Evolutionary conservation across 1,140 invertebrate genomes (phyloP), one percentile per base, ranked within the genome.

Genomic region (Pseudachorutes palmiensis): DNA sequence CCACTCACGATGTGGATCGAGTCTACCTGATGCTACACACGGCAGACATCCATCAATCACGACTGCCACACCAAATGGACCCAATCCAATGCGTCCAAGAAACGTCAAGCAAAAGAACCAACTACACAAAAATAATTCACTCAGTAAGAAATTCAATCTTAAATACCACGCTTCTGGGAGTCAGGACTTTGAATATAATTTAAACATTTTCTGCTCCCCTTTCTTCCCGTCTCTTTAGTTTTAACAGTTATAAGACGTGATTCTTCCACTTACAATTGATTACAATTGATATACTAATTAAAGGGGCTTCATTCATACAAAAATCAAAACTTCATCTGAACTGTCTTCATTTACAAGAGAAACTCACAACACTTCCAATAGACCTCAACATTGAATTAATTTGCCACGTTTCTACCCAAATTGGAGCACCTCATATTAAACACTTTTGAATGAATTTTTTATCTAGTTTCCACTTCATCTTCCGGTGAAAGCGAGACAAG

Each of bases 91-190:
- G 0, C 31, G 74, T 14, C 72, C 70, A 0, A 49, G 75, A n/a
- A 72, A 73, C 59, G 66, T 75, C 55, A 75, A 75, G 45, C 68
- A 64, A 14, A 74, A 72, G 58, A 76, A 75, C 64, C 69, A 75
- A 33, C 64, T 76, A 0, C 68, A 73, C 26, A 76, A 76, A 59
- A 69, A 75, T 5, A 73, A 74, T 32, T 76, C 75, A 30, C 29
- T 73, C 24, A 71, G 75, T 74, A 66, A 67, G 60, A 49, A n/a
- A n/a, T n/a, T n/a, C n/a, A 45, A 19, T 9, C 36, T 45, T 19
- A 12, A 45, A 45, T 12, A 24, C 12, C 24, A 12, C 22, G 28
- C 5, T 65, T 16, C 12, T 45, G 26, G 29, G 24, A 19, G 64
- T 28, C 1, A 36, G 48, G 5, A 51, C 55, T 51, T 63, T 12